phyloP scores from a whole-genome alignment of 1,140 invertebrate genomes.

The Idris sp. region DNA sequence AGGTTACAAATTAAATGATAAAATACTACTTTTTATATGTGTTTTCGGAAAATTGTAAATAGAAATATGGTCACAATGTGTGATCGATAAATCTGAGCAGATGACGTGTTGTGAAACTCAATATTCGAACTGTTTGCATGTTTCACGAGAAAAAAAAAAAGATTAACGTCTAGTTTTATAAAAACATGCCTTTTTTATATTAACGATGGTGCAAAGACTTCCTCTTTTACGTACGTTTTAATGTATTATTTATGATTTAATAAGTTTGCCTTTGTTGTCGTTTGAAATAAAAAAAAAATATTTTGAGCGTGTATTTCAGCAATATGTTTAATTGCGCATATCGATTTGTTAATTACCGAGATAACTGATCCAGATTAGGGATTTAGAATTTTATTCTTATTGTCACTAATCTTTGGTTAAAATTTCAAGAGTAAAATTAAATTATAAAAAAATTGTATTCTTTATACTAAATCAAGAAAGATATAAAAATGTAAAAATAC shows the following conservation, averaged over 20 bases:
- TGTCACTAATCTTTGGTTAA: constrained; percentile 24
- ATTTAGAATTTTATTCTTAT: constrained; percentile 26
- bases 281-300: constrained; percentile 13
- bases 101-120: constrained; percentile 42
- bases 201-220: constrained; percentile 23
- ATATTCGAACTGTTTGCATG: constrained; percentile 48
- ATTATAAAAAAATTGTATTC: constrained; percentile 9
- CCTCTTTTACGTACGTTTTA: constrained; percentile 13
- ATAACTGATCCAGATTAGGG: constrained; percentile 33
- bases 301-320: constrained; percentile 16
- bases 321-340: constrained; percentile 34
- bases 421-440: constrained; percentile 36
- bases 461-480: constrained; percentile 2
- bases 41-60: constrained; percentile 39
- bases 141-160: constrained; percentile 40
- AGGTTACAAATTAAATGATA: constrained; percentile 13
- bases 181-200: constrained; percentile 14
- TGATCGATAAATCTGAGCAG: constrained; percentile 33
- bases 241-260: constrained; percentile 47
- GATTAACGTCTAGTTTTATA: constrained; percentile 20
- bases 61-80: constrained; percentile 14
- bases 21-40: constrained; percentile 34
- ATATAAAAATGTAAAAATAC: constrained; percentile 20
- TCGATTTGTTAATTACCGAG: constrained; percentile 41
- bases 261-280: neutral